These are phyloP conservation scores for Antheraea yamamai DNA, from an alignment of 2,888 invertebrate species.

Conservation along the genomic window DNA sequence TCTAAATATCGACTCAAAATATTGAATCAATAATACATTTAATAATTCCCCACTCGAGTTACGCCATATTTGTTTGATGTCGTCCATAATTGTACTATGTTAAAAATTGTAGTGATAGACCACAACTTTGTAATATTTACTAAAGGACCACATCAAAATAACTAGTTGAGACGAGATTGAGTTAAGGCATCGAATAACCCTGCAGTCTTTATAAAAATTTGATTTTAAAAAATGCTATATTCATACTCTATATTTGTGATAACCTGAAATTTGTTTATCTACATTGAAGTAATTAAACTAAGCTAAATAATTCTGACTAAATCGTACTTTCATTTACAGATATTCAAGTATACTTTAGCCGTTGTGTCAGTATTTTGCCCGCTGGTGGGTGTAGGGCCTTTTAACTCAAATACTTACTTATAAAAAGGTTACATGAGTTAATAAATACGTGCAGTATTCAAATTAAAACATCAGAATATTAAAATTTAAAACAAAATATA, in stretches of 20 bases:
- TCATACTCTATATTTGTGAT: constrained; percentile 27
- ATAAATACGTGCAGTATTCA: neutral
- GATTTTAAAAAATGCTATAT: constrained; percentile 28
- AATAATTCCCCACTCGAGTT: neutral
- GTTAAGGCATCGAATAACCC: constrained; percentile 47
- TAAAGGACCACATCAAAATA: constrained; percentile 29
- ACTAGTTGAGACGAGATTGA: constrained; percentile 34
- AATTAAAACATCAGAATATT: too few relatives aligned
- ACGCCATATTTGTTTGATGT: neutral
- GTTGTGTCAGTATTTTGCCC: neutral
- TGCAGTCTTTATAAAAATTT: constrained; percentile 46
- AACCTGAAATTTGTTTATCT: constrained; percentile 27
- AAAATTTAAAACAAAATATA: too few relatives aligned
- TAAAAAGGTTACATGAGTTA: too few relatives aligned
- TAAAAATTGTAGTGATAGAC: constrained; percentile 10
- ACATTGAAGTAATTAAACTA: constrained; percentile 43
- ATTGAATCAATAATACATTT: neutral
- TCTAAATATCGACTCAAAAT: neutral
- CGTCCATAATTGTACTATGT: constrained; percentile 7
- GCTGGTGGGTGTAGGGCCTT: neutral
- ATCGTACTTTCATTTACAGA: neutral
- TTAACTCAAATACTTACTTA: too few relatives aligned
- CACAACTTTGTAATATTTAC: constrained; percentile 24
- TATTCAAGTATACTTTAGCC: neutral
- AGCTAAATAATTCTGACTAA: constrained; percentile 13